Conservation (phyloP, 1,140 invertebrate species). For the Drosophila sturtevanti region DNA sequence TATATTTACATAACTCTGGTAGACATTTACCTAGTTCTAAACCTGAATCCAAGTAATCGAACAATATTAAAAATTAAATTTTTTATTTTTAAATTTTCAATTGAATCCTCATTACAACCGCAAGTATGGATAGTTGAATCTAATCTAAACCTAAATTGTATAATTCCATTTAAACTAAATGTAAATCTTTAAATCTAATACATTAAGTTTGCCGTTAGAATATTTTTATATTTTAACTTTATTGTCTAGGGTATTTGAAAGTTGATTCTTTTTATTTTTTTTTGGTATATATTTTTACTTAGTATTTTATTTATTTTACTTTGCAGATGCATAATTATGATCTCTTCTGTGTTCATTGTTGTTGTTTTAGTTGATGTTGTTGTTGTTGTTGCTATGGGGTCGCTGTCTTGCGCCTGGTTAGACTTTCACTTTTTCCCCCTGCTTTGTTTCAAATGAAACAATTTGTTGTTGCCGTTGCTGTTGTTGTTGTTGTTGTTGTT, state of each 20-base stretch:
- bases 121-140: too few species aligned
- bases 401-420: constrained; percentile 36
- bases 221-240: not conserved
- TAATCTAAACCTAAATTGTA: too few species aligned
- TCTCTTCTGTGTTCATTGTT: constrained; percentile 27
- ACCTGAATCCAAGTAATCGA: too few species aligned
- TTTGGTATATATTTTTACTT: not conserved
- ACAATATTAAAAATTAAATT: too few species aligned
- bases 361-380: constrained; percentile 18
- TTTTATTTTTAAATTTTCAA: too few species aligned
- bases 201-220: too few species aligned
- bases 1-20: too few species aligned
- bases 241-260: not conserved
- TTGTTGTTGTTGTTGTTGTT: constrained; percentile 19
- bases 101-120: too few species aligned
- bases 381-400: constrained; percentile 12
- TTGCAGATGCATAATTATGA: constrained; percentile 64
- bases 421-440: constrained; percentile 69
- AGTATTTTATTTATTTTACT: constrained; percentile 13
- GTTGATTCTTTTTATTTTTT: not conserved
- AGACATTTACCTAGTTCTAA: too few species aligned
- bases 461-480: constrained; percentile 41
- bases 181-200: too few species aligned
- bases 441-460: constrained; percentile 72
- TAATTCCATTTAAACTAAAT: too few species aligned